Conservation (phyloP, 1,140 invertebrate species). For the Cyclina sinensis region DNA sequence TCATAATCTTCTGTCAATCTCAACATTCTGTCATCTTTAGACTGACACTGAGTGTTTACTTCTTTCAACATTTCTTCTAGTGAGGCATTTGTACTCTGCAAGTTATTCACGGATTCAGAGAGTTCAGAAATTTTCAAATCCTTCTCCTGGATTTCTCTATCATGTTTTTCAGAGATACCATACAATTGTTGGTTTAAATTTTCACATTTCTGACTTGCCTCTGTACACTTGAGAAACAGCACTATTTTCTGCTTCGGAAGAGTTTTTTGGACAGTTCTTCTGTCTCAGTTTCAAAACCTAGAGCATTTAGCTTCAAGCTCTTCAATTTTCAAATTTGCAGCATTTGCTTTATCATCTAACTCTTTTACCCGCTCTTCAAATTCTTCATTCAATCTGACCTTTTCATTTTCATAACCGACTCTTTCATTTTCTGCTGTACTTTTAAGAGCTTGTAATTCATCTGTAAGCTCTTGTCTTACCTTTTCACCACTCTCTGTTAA, state of each 20-base stretch:
- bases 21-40: constrained; percentile 73
- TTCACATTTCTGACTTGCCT: constrained; percentile 20
- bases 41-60: constrained; percentile 71
- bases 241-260: constrained; percentile 22
- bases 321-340: constrained; percentile 27
- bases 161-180: constrained; percentile 75
- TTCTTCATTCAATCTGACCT: neutral
- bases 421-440: constrained; percentile 19
- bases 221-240: constrained; percentile 22
- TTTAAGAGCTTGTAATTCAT: constrained; percentile 8
- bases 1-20: constrained; percentile 70
- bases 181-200: constrained; percentile 59
- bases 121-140: constrained; percentile 70
- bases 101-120: constrained; percentile 54
- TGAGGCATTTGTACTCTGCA: constrained; percentile 75
- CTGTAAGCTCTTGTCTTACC: constrained; percentile 13
- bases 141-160: constrained; percentile 74
- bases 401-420: constrained; percentile 6
- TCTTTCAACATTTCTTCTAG: constrained; percentile 82
- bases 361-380: neutral
- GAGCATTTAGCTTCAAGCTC: constrained; percentile 48
- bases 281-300: neutral
- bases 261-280: constrained; percentile 37
- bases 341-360: neutral
- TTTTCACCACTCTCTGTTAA: constrained; percentile 40